A percentile compares a stretch with the other conserved stretches of the same genome.
phyloP scores from a whole-genome alignment of 2,888 invertebrate species.

The Creontiades dilutus region DNA sequence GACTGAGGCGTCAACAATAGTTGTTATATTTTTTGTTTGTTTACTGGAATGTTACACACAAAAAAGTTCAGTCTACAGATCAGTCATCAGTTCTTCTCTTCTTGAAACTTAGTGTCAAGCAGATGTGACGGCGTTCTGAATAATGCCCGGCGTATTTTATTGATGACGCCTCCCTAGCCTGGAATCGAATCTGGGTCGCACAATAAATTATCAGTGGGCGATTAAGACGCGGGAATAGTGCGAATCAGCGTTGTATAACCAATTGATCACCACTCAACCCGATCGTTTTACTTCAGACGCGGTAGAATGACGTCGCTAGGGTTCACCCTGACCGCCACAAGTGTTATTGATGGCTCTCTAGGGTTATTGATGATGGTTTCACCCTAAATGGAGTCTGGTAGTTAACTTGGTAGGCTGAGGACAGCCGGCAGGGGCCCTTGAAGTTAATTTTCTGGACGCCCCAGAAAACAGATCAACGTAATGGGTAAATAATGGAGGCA shows the following conservation, averaged over 20 bases:
- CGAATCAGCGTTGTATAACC: not conserved
- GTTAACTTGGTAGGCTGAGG: conserved; percentile 48
- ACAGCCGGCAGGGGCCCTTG: not conserved
- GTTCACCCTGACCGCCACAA: conserved; percentile 33
- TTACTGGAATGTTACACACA: too few relatives aligned
- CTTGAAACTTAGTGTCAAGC: too few relatives aligned
- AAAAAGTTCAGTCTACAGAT: too few relatives aligned
- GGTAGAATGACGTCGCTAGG: conserved; percentile 19
- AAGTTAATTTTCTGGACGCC: conserved; percentile 29
- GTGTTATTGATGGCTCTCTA: conserved; percentile 58
- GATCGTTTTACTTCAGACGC: not conserved
- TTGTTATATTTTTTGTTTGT: too few relatives aligned
- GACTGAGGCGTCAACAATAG: too few relatives aligned
- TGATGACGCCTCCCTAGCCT: not conserved
- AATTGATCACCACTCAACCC: not conserved
- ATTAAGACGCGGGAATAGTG: not conserved
- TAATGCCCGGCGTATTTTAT: too few relatives aligned
- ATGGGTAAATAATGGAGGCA: conserved; percentile 43
- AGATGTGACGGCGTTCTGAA: too few relatives aligned
- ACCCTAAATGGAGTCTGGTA: conserved; percentile 48
- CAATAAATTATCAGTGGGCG: not conserved
- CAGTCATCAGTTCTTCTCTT: too few relatives aligned
- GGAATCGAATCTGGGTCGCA: conserved; percentile 4
- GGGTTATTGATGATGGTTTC: conserved; percentile 48
- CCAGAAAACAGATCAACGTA: conserved; percentile 22